Evolutionary conservation across 1,140 invertebrate species (phyloP), one percentile per base, ranked within the genome.

Genomic region (Aradophagus sp.): DNA sequence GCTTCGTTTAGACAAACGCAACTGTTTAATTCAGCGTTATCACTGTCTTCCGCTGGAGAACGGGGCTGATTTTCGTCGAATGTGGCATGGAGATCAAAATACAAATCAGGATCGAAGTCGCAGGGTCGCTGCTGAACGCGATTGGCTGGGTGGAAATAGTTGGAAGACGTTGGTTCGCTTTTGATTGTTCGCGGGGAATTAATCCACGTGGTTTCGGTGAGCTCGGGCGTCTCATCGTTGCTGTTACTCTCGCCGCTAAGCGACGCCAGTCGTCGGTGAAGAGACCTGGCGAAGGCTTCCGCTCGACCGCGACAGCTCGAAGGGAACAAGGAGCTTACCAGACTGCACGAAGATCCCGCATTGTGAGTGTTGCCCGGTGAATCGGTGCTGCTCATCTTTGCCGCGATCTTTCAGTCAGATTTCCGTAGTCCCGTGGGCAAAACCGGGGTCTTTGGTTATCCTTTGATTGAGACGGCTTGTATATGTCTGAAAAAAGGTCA

Each of bases 251-350:
- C 85, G 34, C 86, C 80, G 11, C 90, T 90, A 41, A 93, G 86
- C 31, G 90, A 90, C 56, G 89, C 89, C 45, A 94, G 84, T 56
- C 91, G 90, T 16, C 89, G 89, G 71, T 93, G 92, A 45, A 94
- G 85, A 73, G 90, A 89, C 52, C 91, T 86, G 36, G 93, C 93
- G 77, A 94, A 93, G 29, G 92, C 91, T 78, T 93, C 93, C 11
- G 92, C 92, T 45, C 91, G 87, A 19, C 90, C 90, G 32, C 92
- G 88, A 79, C 92, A 94, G 79, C 91, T 93, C 87, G 91, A 91
- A 7, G 88, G 82, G 19, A 89, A 80, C 5, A 89, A 75, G 0
- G 88, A 87, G 45, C 83, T 82, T 32, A 83, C 80, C 10, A 89
- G 76, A 50, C 87, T 84, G 45, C 88, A 89, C 8, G 85, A 78